These are phyloP conservation scores for Botia kubotai DNA, from an alignment of 2,797 vertebrate species.

Conservation along the genomic window DNA sequence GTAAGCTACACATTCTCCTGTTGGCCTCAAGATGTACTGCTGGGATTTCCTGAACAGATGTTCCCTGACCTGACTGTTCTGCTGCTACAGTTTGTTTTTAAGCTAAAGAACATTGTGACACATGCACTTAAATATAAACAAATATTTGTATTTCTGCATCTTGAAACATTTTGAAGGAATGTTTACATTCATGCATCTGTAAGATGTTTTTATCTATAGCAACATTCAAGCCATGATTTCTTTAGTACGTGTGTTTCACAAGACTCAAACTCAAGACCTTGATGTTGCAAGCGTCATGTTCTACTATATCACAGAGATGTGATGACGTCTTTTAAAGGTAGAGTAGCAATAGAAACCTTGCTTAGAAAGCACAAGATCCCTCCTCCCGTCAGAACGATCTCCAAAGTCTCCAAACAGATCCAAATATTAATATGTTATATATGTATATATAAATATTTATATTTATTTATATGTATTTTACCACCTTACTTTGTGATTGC, in stretches of 20 bases:
- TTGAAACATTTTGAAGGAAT: neutral
- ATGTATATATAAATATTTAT: too few relatives aligned
- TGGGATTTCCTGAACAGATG: slow-evolving; percentile 70
- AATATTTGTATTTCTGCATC: neutral
- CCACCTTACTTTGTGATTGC: too few relatives aligned
- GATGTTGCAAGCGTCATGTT: neutral
- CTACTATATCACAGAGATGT: neutral
- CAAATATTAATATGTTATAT: too few relatives aligned
- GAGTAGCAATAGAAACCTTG: too few relatives aligned
- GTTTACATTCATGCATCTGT: too few relatives aligned
- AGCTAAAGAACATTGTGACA: neutral
- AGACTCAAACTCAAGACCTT: neutral
- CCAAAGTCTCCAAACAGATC: too few relatives aligned
- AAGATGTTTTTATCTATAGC: neutral
- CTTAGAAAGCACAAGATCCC: too few relatives aligned
- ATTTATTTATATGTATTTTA: too few relatives aligned
- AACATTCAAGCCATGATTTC: neutral
- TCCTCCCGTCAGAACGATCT: too few relatives aligned
- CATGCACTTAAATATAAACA: too few relatives aligned
- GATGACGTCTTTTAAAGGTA: neutral
- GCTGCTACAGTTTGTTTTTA: slow-evolving; percentile 69
- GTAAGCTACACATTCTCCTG: slow-evolving; percentile 49
- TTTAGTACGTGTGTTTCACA: neutral
- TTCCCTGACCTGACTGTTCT: slow-evolving; percentile 77
- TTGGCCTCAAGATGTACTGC: slow-evolving; percentile 76